A percentile compares a stretch with the other conserved stretches of the same genome.
Evolutionary conservation across 2,113 vertebrate genomes (phyloP).

Genomic region (Seriola quinqueradiata): DNA sequence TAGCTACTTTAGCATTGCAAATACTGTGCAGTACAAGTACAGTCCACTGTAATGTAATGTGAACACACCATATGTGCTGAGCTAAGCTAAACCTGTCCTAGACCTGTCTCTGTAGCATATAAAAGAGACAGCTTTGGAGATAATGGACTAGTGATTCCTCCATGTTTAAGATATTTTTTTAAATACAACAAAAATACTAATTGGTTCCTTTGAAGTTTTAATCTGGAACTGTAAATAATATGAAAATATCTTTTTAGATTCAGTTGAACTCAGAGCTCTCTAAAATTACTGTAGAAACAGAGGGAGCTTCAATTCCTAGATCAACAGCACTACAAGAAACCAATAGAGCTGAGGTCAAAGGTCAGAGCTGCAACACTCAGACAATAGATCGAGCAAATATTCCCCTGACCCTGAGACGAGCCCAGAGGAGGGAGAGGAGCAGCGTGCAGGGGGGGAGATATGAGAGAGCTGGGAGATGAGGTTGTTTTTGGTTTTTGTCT

Average conservation of each 20-base stretch:
- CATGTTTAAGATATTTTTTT: background rate
- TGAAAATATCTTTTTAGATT: no score
- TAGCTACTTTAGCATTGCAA: background rate
- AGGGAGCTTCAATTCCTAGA: conserved; percentile 43
- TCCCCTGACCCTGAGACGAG: conserved; percentile 53
- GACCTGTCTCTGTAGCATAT: no score
- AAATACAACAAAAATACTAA: no score
- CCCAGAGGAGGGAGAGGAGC: conserved; percentile 20
- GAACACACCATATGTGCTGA: background rate
- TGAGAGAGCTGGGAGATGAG: background rate
- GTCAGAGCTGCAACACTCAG: conserved; percentile 67
- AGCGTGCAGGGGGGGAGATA: background rate
- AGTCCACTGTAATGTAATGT: no score
- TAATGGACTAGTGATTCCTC: background rate
- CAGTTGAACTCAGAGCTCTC: no score
- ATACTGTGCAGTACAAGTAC: no score
- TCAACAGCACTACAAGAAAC: conserved; percentile 54
- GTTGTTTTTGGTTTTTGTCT: background rate
- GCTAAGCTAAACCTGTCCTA: background rate
- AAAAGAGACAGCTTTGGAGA: background rate
- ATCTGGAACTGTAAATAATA: no score
- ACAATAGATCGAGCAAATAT: conserved; percentile 74
- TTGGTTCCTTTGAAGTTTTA: no score
- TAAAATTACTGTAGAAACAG: conserved; percentile 45
- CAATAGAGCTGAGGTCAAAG: conserved; percentile 72